Conservation (phyloP, 2,888 invertebrate genomes). For the Drosophila demipolita region DNA sequence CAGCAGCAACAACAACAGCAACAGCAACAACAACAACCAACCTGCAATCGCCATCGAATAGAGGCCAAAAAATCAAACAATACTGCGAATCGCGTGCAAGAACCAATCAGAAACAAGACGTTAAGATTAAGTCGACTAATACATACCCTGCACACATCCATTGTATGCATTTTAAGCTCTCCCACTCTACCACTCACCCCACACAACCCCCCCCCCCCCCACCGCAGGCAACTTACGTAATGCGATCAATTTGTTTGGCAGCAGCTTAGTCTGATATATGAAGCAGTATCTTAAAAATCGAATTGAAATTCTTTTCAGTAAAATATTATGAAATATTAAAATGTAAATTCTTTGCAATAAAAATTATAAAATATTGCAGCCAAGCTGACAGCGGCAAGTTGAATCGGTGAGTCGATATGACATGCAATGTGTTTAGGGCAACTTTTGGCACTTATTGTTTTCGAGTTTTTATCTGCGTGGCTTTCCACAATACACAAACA, state of each 20-base stretch:
- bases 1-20: too few relatives aligned
- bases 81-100: slow-evolving; percentile 46
- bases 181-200: neutral
- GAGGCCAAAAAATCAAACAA: slow-evolving; percentile 44
- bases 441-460: slow-evolving; percentile 43
- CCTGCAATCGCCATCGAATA: slow-evolving; percentile 20
- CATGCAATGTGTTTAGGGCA: slow-evolving; percentile 30
- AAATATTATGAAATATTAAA: neutral
- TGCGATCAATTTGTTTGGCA: slow-evolving; percentile 28
- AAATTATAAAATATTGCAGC: neutral
- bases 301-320: neutral
- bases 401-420: slow-evolving; percentile 14
- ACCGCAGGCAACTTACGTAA: slow-evolving; percentile 6
- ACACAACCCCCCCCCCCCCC: neutral
- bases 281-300: neutral
- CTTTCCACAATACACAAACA: slow-evolving; percentile 16
- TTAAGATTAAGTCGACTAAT: slow-evolving; percentile 6
- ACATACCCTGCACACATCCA: slow-evolving; percentile 28
- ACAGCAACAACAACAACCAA: neutral
- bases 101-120: slow-evolving; percentile 17
- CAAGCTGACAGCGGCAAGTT: slow-evolving; percentile 10
- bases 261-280: slow-evolving; percentile 47
- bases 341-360: neutral
- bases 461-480: slow-evolving; percentile 21
- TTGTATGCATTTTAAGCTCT: slow-evolving; percentile 10